phyloP scores from a whole-genome alignment of 2,888 invertebrate genomes.

The Laspeyria flexula region DNA sequence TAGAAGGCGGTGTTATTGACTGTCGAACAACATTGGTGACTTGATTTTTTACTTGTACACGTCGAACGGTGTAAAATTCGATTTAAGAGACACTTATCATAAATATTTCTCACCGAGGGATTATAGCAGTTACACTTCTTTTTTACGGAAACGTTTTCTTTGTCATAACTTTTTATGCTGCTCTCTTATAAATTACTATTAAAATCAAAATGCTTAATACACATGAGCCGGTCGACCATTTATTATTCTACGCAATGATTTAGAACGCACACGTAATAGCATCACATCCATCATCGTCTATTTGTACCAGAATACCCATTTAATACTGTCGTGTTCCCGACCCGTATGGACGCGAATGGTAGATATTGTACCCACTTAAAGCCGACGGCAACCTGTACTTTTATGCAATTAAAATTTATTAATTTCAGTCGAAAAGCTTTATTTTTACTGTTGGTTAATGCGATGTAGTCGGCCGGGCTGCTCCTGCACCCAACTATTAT shows the following conservation, averaged over 20 bases:
- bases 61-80: slow-evolving; percentile 42
- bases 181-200: slow-evolving; percentile 34
- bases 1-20: slow-evolving; percentile 39
- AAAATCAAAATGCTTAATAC: slow-evolving; percentile 29
- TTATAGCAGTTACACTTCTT: slow-evolving; percentile 24
- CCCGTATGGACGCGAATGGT: slow-evolving; percentile 35
- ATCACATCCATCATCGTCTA: slow-evolving; percentile 45
- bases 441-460: slow-evolving; percentile 62
- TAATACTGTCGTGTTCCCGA: slow-evolving; percentile 43
- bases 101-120: slow-evolving; percentile 45
- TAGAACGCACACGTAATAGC: slow-evolving; percentile 37
- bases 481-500: slow-evolving; percentile 30
- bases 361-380: slow-evolving; percentile 56
- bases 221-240: slow-evolving; percentile 28
- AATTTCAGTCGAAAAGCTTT: slow-evolving; percentile 64
- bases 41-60: slow-evolving; percentile 40
- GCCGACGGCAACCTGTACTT: slow-evolving; percentile 59
- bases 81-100: slow-evolving; percentile 45
- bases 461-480: slow-evolving; percentile 33
- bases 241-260: slow-evolving; percentile 39
- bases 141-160: slow-evolving; percentile 26
- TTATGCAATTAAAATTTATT: slow-evolving; percentile 74
- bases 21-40: slow-evolving; percentile 38
- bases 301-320: slow-evolving; percentile 39
- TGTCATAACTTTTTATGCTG: slow-evolving; percentile 27